A percentile compares a stretch with the other conserved stretches of the same genome.
Conservation (phyloP, 2,888 invertebrate genomes). For the Hyposoter didymator region DNA sequence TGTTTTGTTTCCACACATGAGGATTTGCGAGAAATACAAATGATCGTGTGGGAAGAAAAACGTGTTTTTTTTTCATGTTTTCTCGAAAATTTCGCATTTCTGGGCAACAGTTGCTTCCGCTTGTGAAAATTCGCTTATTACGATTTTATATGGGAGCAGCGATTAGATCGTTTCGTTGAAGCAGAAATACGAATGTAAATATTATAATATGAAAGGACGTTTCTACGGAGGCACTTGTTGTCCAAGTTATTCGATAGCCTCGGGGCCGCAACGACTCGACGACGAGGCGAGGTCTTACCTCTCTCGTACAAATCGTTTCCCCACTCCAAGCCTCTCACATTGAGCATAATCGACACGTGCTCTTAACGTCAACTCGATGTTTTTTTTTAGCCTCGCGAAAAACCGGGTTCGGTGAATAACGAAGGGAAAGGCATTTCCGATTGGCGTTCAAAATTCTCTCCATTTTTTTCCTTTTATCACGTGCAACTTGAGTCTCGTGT, state of each 20-base stretch:
- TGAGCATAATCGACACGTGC: constrained; percentile 44
- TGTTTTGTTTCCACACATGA: too few relatives aligned
- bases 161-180: neutral
- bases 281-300: constrained; percentile 78
- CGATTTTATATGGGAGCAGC: neutral
- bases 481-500: neutral
- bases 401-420: too few relatives aligned
- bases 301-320: constrained; percentile 73
- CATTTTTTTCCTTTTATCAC: neutral
- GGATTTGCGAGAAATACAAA: too few relatives aligned
- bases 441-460: neutral
- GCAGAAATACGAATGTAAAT: constrained; percentile 2
- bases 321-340: constrained; percentile 73
- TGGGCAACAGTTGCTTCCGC: neutral
- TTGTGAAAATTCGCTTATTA: neutral
- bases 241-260: constrained; percentile 82
- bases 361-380: constrained; percentile 1
- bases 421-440: neutral
- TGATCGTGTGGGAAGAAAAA: too few relatives aligned
- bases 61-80: too few relatives aligned
- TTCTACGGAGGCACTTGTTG: constrained; percentile 76
- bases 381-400: neutral
- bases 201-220: constrained; percentile 63
- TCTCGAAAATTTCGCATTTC: too few relatives aligned
- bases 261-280: constrained; percentile 73